These are phyloP conservation scores for Esperia sulphurella DNA, from an alignment of 2,888 invertebrate species.

Conservation along the genomic window DNA sequence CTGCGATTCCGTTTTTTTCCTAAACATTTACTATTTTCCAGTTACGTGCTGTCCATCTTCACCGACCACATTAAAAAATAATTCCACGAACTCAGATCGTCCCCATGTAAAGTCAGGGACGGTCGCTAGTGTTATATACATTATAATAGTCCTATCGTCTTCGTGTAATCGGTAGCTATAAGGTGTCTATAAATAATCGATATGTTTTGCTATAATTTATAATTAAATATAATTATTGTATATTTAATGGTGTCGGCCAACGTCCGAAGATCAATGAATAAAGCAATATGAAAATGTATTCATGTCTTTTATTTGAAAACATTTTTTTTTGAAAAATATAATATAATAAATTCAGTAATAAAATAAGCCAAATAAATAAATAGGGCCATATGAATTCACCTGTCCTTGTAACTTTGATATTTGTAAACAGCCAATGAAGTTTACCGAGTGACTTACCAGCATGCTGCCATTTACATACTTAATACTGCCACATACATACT, in stretches of 20 bases:
- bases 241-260: slow-evolving; percentile 40
- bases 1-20: too few species aligned
- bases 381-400: too few species aligned
- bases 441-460: neutral
- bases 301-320: slow-evolving; percentile 23
- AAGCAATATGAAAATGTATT: slow-evolving; percentile 26
- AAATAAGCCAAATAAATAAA: neutral
- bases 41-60: too few species aligned
- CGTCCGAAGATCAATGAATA: slow-evolving; percentile 35
- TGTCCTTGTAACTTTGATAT: too few species aligned
- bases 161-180: neutral
- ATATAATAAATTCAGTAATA: neutral
- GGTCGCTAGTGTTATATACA: too few species aligned
- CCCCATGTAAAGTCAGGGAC: too few species aligned
- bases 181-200: neutral
- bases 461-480: too few species aligned
- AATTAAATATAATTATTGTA: slow-evolving; percentile 12
- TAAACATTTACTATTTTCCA: too few species aligned
- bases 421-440: too few species aligned
- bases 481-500: too few species aligned
- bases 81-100: too few species aligned
- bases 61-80: too few species aligned
- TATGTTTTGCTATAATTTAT: neutral
- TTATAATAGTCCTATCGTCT: neutral
- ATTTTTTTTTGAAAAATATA: neutral